Conservation (phyloP, 2,888 invertebrate species). For the Limnephilus marmoratus region DNA sequence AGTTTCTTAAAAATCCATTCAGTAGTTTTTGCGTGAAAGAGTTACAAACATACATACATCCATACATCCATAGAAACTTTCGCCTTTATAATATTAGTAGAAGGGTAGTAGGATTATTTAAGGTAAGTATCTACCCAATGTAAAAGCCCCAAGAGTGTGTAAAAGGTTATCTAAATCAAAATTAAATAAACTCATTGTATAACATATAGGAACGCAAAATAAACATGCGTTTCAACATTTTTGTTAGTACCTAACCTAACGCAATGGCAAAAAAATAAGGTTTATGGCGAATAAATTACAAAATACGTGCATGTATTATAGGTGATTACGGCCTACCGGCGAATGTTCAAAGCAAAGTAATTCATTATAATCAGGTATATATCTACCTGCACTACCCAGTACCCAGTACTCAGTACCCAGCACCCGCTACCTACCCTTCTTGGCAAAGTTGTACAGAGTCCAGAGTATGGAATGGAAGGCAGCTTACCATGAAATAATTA, state of each 20-base stretch:
- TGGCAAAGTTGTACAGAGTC: background rate
- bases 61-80: no score
- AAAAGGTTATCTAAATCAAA: background rate
- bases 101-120: no score
- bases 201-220: background rate
- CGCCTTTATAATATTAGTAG: no score
- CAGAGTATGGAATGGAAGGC: background rate
- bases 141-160: no score
- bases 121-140: no score
- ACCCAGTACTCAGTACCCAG: no score
- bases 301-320: background rate
- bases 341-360: background rate
- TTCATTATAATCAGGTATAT: background rate
- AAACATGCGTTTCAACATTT: background rate
- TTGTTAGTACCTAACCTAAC: background rate
- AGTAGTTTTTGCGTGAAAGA: no score
- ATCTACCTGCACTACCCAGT: background rate
- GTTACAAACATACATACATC: no score
- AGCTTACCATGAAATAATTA: slow-evolving; percentile 8
- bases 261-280: background rate
- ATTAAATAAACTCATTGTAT: background rate
- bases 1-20: no score
- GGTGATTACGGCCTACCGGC: background rate
- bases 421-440: background rate
- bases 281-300: background rate